A percentile compares a stretch with the other conserved stretches of the same genome.
phyloP scores from a whole-genome alignment of 2,113 vertebrate genomes.

The Scomber scombrus region DNA sequence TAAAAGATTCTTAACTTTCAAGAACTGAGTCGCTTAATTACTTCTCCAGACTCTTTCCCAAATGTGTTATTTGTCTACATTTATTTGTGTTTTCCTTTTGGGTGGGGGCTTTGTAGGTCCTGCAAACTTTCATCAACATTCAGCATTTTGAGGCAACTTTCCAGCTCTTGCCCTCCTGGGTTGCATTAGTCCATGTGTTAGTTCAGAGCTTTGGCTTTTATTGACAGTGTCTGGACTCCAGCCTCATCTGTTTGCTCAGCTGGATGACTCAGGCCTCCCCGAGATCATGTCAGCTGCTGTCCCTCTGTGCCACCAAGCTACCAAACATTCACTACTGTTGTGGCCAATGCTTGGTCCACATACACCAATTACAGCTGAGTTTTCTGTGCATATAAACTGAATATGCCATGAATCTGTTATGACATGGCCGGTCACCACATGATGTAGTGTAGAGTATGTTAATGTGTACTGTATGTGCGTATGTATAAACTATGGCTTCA shows the following conservation, averaged over 20 bases:
- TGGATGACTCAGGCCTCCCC: conserved; percentile 61
- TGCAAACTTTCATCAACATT: conserved; percentile 10
- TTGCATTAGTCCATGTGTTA: conserved; percentile 48
- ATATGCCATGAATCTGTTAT: conserved; percentile 49
- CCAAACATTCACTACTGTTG: conserved; percentile 31
- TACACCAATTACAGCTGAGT: conserved; percentile 20
- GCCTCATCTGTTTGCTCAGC: conserved; percentile 72
- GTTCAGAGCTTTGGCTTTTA: conserved; percentile 48
- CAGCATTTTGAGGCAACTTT: conserved; percentile 28
- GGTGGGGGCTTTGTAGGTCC: not conserved
- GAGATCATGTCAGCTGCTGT: conserved; percentile 47
- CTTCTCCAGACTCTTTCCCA: not conserved
- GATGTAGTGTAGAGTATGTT: conserved; percentile 34
- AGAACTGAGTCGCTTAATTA: not conserved
- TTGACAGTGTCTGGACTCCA: conserved; percentile 48
- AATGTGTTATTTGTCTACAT: not conserved
- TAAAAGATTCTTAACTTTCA: not conserved
- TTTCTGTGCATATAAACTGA: conserved; percentile 32
- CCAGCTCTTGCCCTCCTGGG: conserved; percentile 27
- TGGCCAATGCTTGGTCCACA: conserved; percentile 4
- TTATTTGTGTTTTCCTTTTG: conserved; percentile 13
- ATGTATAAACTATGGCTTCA: conserved; percentile 26
- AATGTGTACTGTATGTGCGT: conserved; percentile 16
- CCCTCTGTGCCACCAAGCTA: conserved; percentile 46
- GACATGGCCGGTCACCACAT: not conserved